phyloP scores from a whole-genome alignment of 2,797 vertebrate species.

The Pangasius djambal region DNA sequence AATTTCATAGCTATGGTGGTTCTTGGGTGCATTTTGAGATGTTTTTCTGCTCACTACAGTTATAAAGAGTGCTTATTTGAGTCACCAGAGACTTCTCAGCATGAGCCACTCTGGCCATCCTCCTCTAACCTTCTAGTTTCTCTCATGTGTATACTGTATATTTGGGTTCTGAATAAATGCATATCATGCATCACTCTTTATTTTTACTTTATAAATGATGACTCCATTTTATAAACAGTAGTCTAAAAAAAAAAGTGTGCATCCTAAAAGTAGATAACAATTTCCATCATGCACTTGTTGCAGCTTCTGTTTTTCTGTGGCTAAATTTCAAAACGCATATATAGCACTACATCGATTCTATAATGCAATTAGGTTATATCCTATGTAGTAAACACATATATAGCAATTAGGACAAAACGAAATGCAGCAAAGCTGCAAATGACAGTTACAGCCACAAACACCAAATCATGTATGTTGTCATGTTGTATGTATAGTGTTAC shows the following conservation, averaged over 20 bases:
- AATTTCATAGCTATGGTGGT: not conserved
- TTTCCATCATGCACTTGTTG: not conserved
- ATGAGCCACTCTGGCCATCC: not conserved
- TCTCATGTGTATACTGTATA: not conserved
- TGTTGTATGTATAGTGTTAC: not conserved
- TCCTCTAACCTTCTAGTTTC: not conserved
- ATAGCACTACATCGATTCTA: not conserved
- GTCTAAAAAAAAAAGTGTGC: not conserved
- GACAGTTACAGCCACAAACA: not conserved
- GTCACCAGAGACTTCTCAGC: not conserved
- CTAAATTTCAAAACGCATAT: not conserved
- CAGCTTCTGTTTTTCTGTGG: not conserved
- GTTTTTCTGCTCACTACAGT: not conserved
- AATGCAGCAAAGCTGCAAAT: not conserved
- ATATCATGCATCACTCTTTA: not conserved
- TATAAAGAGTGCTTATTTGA: not conserved
- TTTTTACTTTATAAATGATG: not conserved
- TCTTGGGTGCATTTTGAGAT: not conserved
- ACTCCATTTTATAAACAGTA: too few relatives aligned
- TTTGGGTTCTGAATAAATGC: not conserved
- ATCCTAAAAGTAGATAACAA: not conserved
- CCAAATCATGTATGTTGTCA: too few relatives aligned
- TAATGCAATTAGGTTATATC: not conserved
- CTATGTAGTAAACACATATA: not conserved
- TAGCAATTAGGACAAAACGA: not conserved